Conservation (phyloP, 1,140 invertebrate genomes). For the Drosophila mauritiana region DNA sequence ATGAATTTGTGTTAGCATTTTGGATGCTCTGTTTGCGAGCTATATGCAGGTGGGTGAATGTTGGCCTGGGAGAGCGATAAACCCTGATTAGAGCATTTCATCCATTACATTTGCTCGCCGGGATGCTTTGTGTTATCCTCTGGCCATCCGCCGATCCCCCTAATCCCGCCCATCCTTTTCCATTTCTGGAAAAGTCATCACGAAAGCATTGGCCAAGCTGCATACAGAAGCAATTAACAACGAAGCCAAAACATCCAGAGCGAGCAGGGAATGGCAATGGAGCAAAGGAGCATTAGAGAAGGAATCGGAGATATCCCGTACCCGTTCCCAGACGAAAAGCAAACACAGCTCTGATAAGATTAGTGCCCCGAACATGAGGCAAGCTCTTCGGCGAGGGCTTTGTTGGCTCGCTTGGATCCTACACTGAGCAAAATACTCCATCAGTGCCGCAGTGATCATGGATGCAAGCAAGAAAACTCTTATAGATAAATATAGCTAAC, state of each 20-base stretch:
- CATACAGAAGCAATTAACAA: conserved; percentile 73
- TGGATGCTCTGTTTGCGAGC: neutral
- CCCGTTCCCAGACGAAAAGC: conserved; percentile 26
- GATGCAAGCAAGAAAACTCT: neutral
- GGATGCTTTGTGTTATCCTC: neutral
- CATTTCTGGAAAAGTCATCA: conserved; percentile 17
- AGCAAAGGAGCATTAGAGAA: neutral
- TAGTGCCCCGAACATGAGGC: conserved; percentile 8
- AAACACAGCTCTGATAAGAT: conserved; percentile 43
- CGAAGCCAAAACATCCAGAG: conserved; percentile 11
- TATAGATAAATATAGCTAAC: no score
- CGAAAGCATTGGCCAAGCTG: conserved; percentile 12
- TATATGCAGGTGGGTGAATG: neutral
- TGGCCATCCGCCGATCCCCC: neutral
- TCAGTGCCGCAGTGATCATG: neutral
- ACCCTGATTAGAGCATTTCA: neutral
- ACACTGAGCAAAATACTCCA: neutral
- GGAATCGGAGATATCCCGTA: neutral
- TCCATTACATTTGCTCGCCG: neutral
- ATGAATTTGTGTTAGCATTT: no score
- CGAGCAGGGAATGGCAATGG: neutral
- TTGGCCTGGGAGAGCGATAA: neutral
- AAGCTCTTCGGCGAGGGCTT: neutral
- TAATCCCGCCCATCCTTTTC: neutral
- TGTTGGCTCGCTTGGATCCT: neutral